These are phyloP conservation scores for Ostrea denselamellosa DNA, from an alignment of 1,140 invertebrate species.

Conservation along the genomic window DNA sequence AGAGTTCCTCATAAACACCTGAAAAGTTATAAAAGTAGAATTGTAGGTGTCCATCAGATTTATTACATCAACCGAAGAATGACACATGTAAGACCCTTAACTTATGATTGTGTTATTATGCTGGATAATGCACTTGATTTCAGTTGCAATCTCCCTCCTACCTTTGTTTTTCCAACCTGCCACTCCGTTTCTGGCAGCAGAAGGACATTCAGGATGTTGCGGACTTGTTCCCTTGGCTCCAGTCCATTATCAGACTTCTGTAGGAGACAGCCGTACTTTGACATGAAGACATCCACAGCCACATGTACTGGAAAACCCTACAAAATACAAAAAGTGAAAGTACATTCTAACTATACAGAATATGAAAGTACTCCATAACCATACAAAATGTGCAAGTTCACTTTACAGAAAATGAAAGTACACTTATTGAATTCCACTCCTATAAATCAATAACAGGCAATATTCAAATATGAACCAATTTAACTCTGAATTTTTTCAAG, in stretches of 20 bases:
- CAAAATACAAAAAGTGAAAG: conserved; percentile 9
- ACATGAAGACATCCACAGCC: conserved; percentile 87
- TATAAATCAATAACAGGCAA: too few species aligned
- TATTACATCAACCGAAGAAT: too few species aligned
- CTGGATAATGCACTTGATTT: too few species aligned
- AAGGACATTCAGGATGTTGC: conserved; percentile 80
- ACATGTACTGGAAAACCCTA: conserved; percentile 95
- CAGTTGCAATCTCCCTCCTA: conserved; percentile 79
- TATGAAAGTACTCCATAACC: background rate
- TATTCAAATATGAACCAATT: too few species aligned
- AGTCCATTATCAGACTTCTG: conserved; percentile 51
- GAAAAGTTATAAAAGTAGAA: background rate
- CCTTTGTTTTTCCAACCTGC: conserved; percentile 94
- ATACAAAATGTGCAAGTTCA: background rate
- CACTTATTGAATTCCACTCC: too few species aligned
- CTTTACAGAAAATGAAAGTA: too few species aligned
- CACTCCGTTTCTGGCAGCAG: conserved; percentile 87
- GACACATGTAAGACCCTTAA: too few species aligned
- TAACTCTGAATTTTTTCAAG: too few species aligned
- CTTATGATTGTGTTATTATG: too few species aligned
- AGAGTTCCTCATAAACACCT: conserved; percentile 86
- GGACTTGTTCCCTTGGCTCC: conserved; percentile 65
- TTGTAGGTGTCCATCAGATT: too few species aligned
- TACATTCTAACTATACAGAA: background rate
- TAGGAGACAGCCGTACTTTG: conserved; percentile 86